Evolutionary conservation across 2,888 invertebrate genomes (phyloP).

Genomic region (Saturnia pavonia): DNA sequence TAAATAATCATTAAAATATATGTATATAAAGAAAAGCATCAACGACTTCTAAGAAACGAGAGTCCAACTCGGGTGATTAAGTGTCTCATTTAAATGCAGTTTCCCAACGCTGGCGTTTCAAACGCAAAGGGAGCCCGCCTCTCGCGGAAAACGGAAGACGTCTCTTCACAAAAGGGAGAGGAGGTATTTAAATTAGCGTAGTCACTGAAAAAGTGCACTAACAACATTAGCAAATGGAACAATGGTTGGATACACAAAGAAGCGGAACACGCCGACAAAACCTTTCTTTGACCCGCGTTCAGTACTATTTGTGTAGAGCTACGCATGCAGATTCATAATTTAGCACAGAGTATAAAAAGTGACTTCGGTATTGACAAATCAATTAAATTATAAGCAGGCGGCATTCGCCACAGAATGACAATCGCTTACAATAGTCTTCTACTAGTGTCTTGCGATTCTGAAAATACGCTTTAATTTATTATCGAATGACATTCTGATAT

Average conservation of each 20-base stretch:
- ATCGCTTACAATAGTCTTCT: background rate
- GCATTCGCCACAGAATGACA: background rate
- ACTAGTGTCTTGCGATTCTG: background rate
- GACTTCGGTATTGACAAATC: background rate
- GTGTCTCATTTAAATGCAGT: conserved; percentile 82
- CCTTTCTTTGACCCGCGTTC: conserved; percentile 44
- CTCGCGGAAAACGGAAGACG: conserved; percentile 80
- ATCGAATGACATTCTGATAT: no score
- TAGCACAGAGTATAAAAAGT: background rate
- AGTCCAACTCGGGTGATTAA: conserved; percentile 78
- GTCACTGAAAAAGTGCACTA: conserved; percentile 80
- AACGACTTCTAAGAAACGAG: conserved; percentile 72
- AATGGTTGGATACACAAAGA: conserved; percentile 73
- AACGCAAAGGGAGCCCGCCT: conserved; percentile 74
- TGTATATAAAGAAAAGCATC: no score
- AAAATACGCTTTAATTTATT: no score
- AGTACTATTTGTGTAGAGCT: conserved; percentile 16
- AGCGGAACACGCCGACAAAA: conserved; percentile 59
- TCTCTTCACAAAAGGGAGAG: conserved; percentile 77
- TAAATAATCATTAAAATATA: no score
- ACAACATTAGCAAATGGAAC: conserved; percentile 79
- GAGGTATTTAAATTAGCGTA: conserved; percentile 81
- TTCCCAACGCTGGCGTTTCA: conserved; percentile 74
- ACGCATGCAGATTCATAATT: conserved; percentile 9
- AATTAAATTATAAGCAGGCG: background rate